These are phyloP conservation scores for Phataginus tricuspis DNA, from an alignment of 2,797 vertebrate genomes.

Conservation along the genomic window DNA sequence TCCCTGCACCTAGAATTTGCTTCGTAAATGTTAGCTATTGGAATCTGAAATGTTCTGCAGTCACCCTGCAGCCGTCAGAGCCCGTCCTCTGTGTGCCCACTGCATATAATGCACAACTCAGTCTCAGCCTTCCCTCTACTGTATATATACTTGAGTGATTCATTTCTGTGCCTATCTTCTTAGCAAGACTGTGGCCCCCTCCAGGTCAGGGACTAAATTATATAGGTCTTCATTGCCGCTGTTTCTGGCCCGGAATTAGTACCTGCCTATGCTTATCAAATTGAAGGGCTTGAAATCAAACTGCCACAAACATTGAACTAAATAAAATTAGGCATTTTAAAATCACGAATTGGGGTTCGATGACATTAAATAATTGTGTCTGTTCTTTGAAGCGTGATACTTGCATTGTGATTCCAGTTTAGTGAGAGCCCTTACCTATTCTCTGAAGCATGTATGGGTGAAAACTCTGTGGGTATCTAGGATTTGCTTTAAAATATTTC, in stretches of 20 bases:
- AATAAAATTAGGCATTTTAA: conserved; percentile 39
- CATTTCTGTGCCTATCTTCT: background rate
- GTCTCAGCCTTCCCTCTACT: background rate
- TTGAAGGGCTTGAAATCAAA: background rate
- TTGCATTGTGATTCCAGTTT: background rate
- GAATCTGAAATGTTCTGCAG: background rate
- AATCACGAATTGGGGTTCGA: background rate
- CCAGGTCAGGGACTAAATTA: background rate
- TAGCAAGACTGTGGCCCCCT: background rate
- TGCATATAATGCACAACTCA: background rate
- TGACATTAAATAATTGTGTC: background rate
- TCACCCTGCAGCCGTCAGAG: background rate
- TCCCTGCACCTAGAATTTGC: background rate
- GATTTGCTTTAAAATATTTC: background rate
- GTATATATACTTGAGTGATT: background rate
- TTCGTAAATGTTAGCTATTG: background rate
- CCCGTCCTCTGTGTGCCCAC: background rate
- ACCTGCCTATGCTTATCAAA: background rate
- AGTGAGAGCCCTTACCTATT: background rate
- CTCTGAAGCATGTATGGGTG: background rate
- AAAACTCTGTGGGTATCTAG: background rate
- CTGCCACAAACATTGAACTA: background rate
- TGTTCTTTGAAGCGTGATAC: background rate
- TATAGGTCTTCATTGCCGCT: background rate
- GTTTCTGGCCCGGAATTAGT: background rate